phyloP scores from a whole-genome alignment of 64 coral and sea anemone genomes.

The Montipora foliosa region DNA sequence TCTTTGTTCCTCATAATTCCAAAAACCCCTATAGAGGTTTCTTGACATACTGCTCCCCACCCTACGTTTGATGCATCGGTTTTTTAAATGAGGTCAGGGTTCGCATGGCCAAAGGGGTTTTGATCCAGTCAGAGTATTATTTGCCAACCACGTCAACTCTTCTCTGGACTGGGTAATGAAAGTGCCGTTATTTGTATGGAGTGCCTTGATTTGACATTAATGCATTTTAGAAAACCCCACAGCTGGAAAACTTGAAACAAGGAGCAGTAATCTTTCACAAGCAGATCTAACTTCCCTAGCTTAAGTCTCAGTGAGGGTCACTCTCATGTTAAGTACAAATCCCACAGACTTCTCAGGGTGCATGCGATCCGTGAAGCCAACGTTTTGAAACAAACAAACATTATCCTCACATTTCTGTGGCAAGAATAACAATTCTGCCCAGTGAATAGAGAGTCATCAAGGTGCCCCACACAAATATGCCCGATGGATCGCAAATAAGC shows the following conservation, averaged over 20 bases:
- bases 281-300: slow-evolving; percentile 1
- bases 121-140: slow-evolving; percentile 4
- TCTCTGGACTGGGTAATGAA: not conserved
- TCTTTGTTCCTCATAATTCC: slow-evolving; percentile 24
- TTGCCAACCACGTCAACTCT: slow-evolving; percentile 38
- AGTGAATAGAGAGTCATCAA: slow-evolving; percentile 6
- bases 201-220: not conserved
- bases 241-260: slow-evolving; percentile 37
- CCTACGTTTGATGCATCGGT: slow-evolving; percentile 42
- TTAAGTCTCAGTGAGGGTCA: not conserved
- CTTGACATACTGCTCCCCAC: slow-evolving; percentile 22
- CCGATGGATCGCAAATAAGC: not conserved
- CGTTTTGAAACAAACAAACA: slow-evolving; percentile 11
- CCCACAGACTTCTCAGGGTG: slow-evolving; percentile 38
- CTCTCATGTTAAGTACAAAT: not conserved
- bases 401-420: slow-evolving; percentile 9
- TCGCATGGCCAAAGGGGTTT: slow-evolving; percentile 13
- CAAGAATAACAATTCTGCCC: not conserved
- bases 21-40: not conserved
- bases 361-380: not conserved
- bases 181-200: not conserved
- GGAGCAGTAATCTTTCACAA: slow-evolving; percentile 11
- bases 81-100: slow-evolving; percentile 38
- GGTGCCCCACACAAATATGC: slow-evolving; percentile 1
- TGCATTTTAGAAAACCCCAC: slow-evolving; percentile 35